These are phyloP conservation scores for Centropus bengalensis DNA, from an alignment of 2,113 vertebrate species.

Conservation along the genomic window DNA sequence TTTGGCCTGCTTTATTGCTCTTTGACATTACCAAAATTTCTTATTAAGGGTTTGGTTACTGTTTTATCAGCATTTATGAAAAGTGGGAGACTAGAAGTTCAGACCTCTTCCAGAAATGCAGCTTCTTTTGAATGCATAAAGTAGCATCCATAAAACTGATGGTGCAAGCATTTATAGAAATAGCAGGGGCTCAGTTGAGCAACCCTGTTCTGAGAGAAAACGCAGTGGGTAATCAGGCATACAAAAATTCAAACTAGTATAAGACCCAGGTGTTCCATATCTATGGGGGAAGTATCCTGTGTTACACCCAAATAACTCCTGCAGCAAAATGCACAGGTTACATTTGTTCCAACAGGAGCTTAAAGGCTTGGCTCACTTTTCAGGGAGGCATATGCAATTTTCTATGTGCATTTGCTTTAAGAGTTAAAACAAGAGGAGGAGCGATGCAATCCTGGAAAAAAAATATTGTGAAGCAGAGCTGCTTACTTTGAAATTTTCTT, in stretches of 20 bases:
- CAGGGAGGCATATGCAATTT: neutral
- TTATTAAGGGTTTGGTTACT: neutral
- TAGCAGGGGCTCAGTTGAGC: neutral
- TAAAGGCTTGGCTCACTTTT: neutral
- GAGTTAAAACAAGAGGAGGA: neutral
- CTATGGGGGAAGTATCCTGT: neutral
- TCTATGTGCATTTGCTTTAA: neutral
- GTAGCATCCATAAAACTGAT: neutral
- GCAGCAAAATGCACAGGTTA: neutral
- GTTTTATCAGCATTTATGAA: neutral
- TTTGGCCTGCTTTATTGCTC: neutral
- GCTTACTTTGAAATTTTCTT: neutral
- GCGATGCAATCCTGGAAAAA: neutral
- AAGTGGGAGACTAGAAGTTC: neutral
- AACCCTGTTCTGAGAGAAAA: neutral
- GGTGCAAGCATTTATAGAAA: neutral
- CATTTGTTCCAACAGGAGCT: neutral
- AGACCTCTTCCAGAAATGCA: neutral
- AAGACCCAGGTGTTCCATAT: neutral
- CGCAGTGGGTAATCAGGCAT: neutral
- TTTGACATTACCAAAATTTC: neutral
- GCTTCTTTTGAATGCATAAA: neutral
- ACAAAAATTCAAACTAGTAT: neutral
- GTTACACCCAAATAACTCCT: neutral
- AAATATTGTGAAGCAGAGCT: neutral